Percentiles rank a stretch among this genome's conserved stretches.
phyloP scores from a whole-genome alignment of 2,888 invertebrate species.

The Spisula subtruncata region DNA sequence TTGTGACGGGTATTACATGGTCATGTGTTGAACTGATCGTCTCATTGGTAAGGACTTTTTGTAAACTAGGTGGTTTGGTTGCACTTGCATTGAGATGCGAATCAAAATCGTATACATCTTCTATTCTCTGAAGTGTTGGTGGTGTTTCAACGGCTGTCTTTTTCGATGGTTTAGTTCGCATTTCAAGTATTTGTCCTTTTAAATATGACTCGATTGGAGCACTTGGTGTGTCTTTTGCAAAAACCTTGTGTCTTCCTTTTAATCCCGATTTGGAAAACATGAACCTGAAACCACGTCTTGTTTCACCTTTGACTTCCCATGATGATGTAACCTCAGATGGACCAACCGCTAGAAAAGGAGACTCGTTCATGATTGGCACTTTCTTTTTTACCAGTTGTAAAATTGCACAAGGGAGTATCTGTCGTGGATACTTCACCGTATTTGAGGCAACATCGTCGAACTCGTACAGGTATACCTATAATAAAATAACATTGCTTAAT shows the following conservation, averaged over 20 bases:
- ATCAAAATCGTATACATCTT: slow-evolving; percentile 16
- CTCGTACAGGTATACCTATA: slow-evolving; percentile 72
- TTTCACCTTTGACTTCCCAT: slow-evolving; percentile 67
- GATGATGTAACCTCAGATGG: background rate
- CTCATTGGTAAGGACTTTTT: background rate
- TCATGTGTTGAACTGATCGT: background rate
- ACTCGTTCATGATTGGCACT: slow-evolving; percentile 28
- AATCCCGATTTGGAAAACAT: slow-evolving; percentile 31
- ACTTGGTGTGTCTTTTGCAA: background rate
- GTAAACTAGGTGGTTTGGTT: slow-evolving; percentile 20
- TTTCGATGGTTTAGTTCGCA: slow-evolving; percentile 45
- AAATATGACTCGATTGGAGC: slow-evolving; percentile 29
- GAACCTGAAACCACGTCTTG: slow-evolving; percentile 63
- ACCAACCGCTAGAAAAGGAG: slow-evolving; percentile 55
- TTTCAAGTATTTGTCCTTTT: slow-evolving; percentile 56
- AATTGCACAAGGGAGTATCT: slow-evolving; percentile 67
- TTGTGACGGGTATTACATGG: background rate
- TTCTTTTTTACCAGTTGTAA: slow-evolving; percentile 60
- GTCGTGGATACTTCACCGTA: slow-evolving; percentile 62
- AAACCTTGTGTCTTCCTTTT: slow-evolving; percentile 33
- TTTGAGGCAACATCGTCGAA: slow-evolving; percentile 65
- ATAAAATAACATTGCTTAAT: background rate
- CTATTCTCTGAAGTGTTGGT: slow-evolving; percentile 18
- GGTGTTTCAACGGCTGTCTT: background rate
- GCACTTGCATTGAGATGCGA: slow-evolving; percentile 24